A percentile compares a stretch with the other conserved stretches of the same genome.
phyloP scores from a whole-genome alignment of 2,797 vertebrate genomes.

The Trematomus bernacchii region DNA sequence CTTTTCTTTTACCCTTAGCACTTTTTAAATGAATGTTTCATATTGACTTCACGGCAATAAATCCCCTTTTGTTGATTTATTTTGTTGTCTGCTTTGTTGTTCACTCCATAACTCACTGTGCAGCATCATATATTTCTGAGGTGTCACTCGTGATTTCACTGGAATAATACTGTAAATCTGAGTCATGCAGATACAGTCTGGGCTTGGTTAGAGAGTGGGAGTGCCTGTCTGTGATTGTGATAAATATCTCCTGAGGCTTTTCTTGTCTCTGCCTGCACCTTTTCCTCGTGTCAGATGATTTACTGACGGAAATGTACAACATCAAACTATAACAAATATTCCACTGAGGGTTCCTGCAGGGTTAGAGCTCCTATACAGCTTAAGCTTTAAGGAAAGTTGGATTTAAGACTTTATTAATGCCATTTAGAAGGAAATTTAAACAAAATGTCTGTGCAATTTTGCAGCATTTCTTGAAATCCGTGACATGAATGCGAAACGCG shows the following conservation, averaged over 20 bases:
- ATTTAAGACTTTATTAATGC: background rate
- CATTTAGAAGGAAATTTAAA: background rate
- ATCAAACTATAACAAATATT: background rate
- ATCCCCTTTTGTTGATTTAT: slow-evolving; percentile 59
- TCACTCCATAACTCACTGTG: background rate
- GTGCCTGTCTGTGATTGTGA: slow-evolving; percentile 33
- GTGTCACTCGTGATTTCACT: background rate
- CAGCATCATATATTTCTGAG: background rate
- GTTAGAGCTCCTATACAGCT: no score
- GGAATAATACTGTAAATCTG: slow-evolving; percentile 24
- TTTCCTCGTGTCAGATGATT: background rate
- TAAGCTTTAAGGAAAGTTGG: background rate
- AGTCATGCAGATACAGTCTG: slow-evolving; percentile 59
- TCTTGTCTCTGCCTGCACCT: slow-evolving; percentile 53
- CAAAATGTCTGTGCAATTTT: no score
- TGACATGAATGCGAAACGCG: no score
- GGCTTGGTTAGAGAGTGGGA: slow-evolving; percentile 37
- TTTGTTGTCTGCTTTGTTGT: background rate
- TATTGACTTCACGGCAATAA: slow-evolving; percentile 76
- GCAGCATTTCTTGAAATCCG: no score
- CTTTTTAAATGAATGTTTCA: slow-evolving; percentile 66
- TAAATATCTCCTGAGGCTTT: slow-evolving; percentile 3
- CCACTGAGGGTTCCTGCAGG: no score
- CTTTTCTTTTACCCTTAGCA: slow-evolving; percentile 48
- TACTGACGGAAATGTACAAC: background rate